Conservation (phyloP, 2,113 vertebrate genomes). For the Lepisosteus osseus region DNA sequence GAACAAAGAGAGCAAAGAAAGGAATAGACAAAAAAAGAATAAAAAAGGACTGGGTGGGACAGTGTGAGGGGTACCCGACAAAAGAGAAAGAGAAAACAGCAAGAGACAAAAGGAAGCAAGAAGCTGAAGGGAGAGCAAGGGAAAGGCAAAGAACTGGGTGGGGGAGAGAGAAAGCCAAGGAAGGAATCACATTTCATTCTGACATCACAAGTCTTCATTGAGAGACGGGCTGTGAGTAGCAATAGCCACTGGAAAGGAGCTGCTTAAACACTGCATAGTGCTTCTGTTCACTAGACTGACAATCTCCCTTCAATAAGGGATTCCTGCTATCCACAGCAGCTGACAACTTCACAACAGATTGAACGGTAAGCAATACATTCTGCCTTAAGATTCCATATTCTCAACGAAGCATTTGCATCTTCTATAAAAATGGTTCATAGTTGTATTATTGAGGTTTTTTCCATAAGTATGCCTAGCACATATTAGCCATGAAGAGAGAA, state of each 20-base stretch:
- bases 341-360: neutral
- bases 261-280: neutral
- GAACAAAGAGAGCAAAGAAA: neutral
- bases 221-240: slow-evolving; percentile 19
- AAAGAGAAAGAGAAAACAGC: neutral
- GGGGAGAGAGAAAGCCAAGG: neutral
- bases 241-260: slow-evolving; percentile 19
- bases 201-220: slow-evolving; percentile 35
- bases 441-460: too few species aligned
- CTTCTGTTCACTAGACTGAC: neutral
- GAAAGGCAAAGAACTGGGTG: neutral
- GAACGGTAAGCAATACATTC: neutral
- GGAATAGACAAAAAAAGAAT: neutral
- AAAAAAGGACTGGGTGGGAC: neutral
- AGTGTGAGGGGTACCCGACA: neutral
- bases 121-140: neutral
- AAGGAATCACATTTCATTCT: slow-evolving; percentile 39
- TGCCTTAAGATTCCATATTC: neutral
- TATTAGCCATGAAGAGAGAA: too few species aligned
- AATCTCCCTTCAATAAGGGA: neutral
- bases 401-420: neutral
- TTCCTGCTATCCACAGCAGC: neutral
- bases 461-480: too few species aligned
- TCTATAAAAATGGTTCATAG: too few species aligned
- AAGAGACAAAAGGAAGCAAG: neutral